These are phyloP conservation scores for Mungos mungo DNA, from an alignment of 2,113 vertebrate species.

Conservation along the genomic window DNA sequence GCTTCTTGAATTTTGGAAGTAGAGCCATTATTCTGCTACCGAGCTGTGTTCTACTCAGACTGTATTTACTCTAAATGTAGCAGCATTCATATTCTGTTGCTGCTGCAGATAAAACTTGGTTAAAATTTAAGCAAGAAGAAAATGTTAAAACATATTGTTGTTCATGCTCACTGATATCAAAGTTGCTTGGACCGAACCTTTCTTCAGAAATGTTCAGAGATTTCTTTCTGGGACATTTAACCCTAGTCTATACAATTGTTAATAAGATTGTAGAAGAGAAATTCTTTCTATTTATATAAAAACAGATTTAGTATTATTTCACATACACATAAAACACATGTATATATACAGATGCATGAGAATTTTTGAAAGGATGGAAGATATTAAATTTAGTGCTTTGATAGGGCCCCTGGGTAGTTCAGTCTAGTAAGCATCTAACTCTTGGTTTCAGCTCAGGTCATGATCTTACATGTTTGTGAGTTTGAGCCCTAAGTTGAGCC, in stretches of 20 bases:
- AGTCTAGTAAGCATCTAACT: no score
- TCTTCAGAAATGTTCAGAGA: not conserved
- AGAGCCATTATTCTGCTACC: not conserved
- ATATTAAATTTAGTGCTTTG: not conserved
- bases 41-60: not conserved
- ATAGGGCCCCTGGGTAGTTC: not conserved
- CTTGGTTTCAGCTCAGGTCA: no score
- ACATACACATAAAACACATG: not conserved
- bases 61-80: not conserved
- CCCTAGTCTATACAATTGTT: not conserved
- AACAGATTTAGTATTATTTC: conserved; percentile 4
- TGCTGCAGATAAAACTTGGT: not conserved
- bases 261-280: not conserved
- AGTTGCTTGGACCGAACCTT: not conserved
- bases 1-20: not conserved
- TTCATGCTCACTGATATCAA: not conserved
- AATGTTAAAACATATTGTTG: not conserved
- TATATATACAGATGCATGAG: not conserved
- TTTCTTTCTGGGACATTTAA: not conserved
- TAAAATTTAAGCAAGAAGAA: not conserved
- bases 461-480: no score
- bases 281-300: not conserved
- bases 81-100: not conserved
- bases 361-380: not conserved
- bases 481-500: no score